Conservation (phyloP, 2,113 vertebrate genomes). For the Callithrix jacchus region DNA sequence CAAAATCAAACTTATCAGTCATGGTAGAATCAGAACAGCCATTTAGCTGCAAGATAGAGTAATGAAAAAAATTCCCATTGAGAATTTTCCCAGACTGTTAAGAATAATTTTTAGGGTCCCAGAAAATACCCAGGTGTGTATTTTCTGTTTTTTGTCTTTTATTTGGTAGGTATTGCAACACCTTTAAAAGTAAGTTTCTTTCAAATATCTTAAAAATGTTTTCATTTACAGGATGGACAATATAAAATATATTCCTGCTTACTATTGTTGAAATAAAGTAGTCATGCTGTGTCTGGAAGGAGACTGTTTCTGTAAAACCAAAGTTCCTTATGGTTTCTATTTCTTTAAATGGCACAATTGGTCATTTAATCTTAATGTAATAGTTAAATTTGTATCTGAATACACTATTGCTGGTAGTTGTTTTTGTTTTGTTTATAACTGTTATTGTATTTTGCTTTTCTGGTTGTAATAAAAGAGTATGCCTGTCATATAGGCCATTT, state of each 20-base stretch:
- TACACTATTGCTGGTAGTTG: not conserved
- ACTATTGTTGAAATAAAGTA: conserved; percentile 1
- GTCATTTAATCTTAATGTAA: not conserved
- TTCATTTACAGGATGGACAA: not conserved
- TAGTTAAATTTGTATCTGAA: not conserved
- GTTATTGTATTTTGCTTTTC: not conserved
- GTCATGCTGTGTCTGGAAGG: conserved; percentile 42
- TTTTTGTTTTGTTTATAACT: not conserved
- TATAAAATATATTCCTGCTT: conserved; percentile 3
- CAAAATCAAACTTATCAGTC: not conserved
- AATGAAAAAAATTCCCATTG: not conserved
- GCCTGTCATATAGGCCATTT: not conserved
- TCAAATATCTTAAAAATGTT: not conserved
- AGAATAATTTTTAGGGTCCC: not conserved
- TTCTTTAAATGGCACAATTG: not conserved
- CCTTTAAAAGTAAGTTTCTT: not conserved
- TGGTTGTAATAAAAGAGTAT: not conserved
- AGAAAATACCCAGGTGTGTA: not conserved
- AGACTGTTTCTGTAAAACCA: conserved; percentile 66
- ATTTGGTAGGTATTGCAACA: not conserved
- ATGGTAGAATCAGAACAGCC: not conserved
- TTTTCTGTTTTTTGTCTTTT: not conserved
- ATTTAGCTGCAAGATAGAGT: not conserved
- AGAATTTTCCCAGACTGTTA: not conserved
- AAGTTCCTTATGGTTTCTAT: conserved; percentile 15